phyloP scores from a whole-genome alignment of 1,140 invertebrate species.

The Drosophila biarmipes region DNA sequence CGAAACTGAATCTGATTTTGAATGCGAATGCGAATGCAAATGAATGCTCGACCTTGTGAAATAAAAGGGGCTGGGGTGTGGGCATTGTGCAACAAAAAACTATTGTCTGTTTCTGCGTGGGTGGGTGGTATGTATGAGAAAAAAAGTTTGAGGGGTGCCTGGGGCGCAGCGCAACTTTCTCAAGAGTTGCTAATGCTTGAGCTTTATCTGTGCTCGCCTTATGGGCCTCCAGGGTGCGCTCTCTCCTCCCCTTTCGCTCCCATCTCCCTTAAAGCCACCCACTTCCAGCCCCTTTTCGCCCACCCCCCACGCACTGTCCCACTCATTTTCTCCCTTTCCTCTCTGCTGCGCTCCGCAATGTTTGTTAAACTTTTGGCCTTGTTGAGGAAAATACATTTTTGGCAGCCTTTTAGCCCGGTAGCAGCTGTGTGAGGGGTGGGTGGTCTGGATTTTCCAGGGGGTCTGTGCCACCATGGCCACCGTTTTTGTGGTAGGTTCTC shows the following conservation, averaged over 20 bases:
- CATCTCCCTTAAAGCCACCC: neutral
- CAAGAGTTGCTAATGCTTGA: conserved; percentile 71
- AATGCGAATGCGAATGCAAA: conserved; percentile 61
- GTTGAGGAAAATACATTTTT: conserved; percentile 55
- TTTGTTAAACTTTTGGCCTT: conserved; percentile 71
- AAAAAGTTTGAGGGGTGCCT: conserved; percentile 31
- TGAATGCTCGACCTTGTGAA: conserved; percentile 54
- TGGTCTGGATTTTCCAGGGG: neutral
- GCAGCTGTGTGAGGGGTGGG: neutral
- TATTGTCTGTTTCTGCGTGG: conserved; percentile 22
- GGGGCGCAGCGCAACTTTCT: conserved; percentile 65
- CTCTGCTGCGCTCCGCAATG: conserved; percentile 29
- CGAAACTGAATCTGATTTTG: conserved; percentile 41
- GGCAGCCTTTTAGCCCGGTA: conserved; percentile 44
- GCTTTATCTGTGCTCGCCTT: conserved; percentile 70
- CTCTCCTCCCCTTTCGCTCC: conserved; percentile 1
- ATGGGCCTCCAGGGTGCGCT: conserved; percentile 67
- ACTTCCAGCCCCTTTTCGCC: neutral
- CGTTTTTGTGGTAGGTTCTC: conserved; percentile 45
- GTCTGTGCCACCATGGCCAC: conserved; percentile 24
- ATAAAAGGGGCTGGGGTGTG: conserved; percentile 1
- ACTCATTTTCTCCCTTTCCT: neutral
- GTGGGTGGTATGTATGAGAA: conserved; percentile 2
- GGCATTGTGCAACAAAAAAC: conserved; percentile 35
- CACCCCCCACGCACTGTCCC: neutral